A percentile compares a stretch with the other conserved stretches of the same genome.
These are phyloP conservation scores for Gallirallus australis DNA, from an alignment of 2,797 vertebrate genomes.

Conservation along the genomic window DNA sequence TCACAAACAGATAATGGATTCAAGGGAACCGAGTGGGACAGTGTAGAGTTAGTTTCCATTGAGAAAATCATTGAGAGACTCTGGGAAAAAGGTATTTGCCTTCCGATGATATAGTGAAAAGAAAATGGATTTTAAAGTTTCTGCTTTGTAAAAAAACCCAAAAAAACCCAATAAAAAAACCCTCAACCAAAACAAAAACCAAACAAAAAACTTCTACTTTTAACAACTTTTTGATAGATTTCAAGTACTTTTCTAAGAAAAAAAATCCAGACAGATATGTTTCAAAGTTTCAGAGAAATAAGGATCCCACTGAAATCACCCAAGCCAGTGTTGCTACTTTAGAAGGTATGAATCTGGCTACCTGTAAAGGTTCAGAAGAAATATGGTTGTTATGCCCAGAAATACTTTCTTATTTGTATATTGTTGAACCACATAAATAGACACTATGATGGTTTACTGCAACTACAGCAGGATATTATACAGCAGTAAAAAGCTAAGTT, in stretches of 20 bases:
- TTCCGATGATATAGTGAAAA: accelerated
- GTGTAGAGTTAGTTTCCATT: neutral
- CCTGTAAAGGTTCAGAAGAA: neutral
- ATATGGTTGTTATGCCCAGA: neutral
- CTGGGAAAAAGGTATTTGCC: neutral
- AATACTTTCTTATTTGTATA: neutral
- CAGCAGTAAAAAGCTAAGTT: neutral
- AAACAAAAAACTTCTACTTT: no score
- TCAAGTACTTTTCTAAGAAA: neutral
- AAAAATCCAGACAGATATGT: neutral
- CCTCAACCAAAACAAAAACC: no score
- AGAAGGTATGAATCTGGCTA: neutral
- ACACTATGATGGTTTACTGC: neutral
- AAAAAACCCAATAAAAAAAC: no score
- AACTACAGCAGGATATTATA: neutral
- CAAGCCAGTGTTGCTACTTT: neutral
- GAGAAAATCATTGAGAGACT: neutral
- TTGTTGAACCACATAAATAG: neutral
- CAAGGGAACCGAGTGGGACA: neutral
- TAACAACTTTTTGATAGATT: neutral
- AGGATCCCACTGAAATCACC: neutral
- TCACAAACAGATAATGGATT: neutral
- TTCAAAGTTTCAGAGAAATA: neutral
- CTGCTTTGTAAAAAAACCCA: neutral
- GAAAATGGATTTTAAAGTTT: neutral